Percentiles rank a stretch among this genome's conserved stretches.
phyloP scores from a whole-genome alignment of 2,113 vertebrate species.

The Boleophthalmus pectinirostris region DNA sequence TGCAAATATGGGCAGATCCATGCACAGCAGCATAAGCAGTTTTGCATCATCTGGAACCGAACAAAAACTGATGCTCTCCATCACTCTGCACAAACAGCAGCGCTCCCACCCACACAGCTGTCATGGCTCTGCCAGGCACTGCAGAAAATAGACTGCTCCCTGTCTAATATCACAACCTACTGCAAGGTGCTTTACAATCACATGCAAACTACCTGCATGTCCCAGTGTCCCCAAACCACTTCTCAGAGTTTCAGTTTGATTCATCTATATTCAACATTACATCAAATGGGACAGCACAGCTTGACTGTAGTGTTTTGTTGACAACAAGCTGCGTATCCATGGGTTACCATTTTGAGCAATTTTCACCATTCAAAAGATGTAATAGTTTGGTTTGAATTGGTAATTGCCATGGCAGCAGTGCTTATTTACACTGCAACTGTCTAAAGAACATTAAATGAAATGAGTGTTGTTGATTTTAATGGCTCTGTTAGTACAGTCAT shows the following conservation, averaged over 20 bases:
- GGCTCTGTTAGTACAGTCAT: conserved; percentile 9
- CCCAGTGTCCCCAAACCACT: neutral
- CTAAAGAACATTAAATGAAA: neutral
- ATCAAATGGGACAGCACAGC: neutral
- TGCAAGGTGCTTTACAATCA: conserved; percentile 9
- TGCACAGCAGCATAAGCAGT: neutral
- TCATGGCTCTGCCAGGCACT: conserved; percentile 40
- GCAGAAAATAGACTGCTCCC: conserved; percentile 47
- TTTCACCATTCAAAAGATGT: too few relatives aligned
- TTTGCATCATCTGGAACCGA: neutral
- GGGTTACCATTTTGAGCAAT: neutral
- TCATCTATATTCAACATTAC: neutral
- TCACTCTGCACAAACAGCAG: neutral
- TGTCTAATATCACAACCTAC: conserved; percentile 36
- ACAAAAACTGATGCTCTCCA: neutral
- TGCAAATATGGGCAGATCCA: neutral
- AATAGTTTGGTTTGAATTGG: too few relatives aligned
- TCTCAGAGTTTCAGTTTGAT: neutral
- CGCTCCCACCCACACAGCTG: conserved; percentile 47
- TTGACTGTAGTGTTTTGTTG: neutral
- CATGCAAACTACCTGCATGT: conserved; percentile 10
- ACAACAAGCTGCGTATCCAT: neutral
- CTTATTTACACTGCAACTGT: neutral
- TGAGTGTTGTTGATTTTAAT: neutral
- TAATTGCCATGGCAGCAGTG: too few relatives aligned